Evolutionary conservation across 2,888 invertebrate genomes (phyloP).

Genomic region (Eremobia ochroleuca): DNA sequence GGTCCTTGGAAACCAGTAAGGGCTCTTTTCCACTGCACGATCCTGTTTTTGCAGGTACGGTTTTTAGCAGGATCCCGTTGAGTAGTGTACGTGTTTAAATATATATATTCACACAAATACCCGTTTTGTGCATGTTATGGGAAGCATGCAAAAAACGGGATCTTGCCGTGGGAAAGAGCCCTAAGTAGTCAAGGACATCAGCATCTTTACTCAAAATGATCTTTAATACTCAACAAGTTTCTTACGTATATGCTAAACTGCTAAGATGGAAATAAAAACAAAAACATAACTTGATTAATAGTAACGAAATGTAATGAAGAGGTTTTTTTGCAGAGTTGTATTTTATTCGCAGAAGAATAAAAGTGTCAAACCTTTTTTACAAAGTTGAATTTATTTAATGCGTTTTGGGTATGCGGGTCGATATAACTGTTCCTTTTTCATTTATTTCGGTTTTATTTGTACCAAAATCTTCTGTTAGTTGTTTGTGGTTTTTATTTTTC

Average conservation of each 20-base stretch:
- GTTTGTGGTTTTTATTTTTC: not conserved
- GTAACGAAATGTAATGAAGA: slow-evolving; percentile 30
- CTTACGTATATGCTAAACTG: not conserved
- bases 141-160: no score
- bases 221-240: not conserved
- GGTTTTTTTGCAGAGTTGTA: slow-evolving; percentile 24
- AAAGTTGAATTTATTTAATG: slow-evolving; percentile 51
- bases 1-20: no score
- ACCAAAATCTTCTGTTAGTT: slow-evolving; percentile 1
- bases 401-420: slow-evolving; percentile 35
- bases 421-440: slow-evolving; percentile 40
- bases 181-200: not conserved
- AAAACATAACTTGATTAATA: slow-evolving; percentile 36
- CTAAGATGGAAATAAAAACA: slow-evolving; percentile 1
- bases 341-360: slow-evolving; percentile 42
- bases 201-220: not conserved
- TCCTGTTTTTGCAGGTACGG: no score
- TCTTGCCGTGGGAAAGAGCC: no score
- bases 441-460: slow-evolving; percentile 19
- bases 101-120: no score
- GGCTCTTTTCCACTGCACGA: no score
- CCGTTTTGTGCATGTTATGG: no score
- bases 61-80: no score
- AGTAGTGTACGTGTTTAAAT: no score
- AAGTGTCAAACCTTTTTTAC: slow-evolving; percentile 57